Evolutionary conservation across 2,888 invertebrate genomes (phyloP).

Genomic region (Synergus itoensis): DNA sequence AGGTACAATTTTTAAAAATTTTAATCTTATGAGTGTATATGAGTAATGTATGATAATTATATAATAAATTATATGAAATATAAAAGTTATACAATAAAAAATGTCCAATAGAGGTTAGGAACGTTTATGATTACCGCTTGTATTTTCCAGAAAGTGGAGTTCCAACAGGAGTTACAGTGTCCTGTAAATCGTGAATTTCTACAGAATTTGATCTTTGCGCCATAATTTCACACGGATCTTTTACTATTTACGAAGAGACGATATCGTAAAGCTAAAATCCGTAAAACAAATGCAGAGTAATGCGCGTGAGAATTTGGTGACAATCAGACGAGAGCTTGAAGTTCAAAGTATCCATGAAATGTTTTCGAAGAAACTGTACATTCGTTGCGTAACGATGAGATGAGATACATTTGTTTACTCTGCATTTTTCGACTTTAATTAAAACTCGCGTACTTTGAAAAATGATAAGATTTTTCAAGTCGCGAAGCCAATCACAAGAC

Average conservation of each 20-base stretch:
- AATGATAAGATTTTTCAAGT: conserved; percentile 4
- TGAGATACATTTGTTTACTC: not conserved
- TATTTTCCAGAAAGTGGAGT: conserved; percentile 67
- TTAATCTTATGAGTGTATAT: no score
- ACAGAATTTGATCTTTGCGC: conserved; percentile 60
- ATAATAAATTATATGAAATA: not conserved
- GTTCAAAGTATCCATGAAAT: not conserved
- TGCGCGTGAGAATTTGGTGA: not conserved
- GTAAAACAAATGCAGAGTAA: not conserved
- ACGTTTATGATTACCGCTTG: conserved; percentile 64
- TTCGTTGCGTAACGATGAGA: not conserved
- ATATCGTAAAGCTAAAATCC: not conserved
- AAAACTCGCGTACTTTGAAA: not conserved
- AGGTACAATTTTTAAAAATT: not conserved
- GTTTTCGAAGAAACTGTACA: not conserved
- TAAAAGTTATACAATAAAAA: not conserved
- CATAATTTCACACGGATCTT: conserved; percentile 51
- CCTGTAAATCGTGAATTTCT: conserved; percentile 67
- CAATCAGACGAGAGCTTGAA: not conserved
- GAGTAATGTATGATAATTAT: no score
- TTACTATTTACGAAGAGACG: not conserved
- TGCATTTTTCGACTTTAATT: conserved; percentile 5
- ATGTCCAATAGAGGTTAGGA: not conserved
- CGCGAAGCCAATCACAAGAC: not conserved
- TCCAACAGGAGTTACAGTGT: conserved; percentile 67